Conservation (phyloP, 2,797 vertebrate genomes). For the Pseudochromis fuscus region DNA sequence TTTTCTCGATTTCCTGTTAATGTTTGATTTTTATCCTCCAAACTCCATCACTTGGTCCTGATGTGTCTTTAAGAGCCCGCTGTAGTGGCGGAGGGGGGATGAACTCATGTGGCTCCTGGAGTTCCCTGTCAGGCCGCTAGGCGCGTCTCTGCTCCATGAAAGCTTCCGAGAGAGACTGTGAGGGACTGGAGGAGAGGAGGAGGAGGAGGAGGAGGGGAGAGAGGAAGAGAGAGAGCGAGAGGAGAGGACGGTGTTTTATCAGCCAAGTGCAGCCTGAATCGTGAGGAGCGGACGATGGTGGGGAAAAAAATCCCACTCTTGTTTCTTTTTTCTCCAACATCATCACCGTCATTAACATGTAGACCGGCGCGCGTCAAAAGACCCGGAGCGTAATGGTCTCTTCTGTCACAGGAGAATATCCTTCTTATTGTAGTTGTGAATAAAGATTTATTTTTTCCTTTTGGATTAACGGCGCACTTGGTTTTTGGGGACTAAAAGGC, state of each 20-base stretch:
- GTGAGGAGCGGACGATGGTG: slow-evolving; percentile 81
- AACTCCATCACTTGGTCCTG: background rate
- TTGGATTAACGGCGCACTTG: slow-evolving; percentile 90
- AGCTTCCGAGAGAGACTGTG: slow-evolving; percentile 78
- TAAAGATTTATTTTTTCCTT: slow-evolving; percentile 38
- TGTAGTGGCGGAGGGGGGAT: slow-evolving; percentile 23
- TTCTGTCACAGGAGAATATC: slow-evolving; percentile 81
- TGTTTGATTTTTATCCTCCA: no score
- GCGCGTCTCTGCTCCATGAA: slow-evolving; percentile 94
- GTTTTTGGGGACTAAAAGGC: slow-evolving; percentile 83
- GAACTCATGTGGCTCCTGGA: slow-evolving; percentile 61
- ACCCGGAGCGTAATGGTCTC: slow-evolving; percentile 83
- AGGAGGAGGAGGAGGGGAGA: slow-evolving; percentile 49
- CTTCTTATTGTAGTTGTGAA: slow-evolving; percentile 50
- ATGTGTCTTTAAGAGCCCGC: slow-evolving; percentile 78
- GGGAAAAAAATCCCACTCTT: slow-evolving; percentile 62
- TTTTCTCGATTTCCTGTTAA: no score
- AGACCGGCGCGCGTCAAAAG: slow-evolving; percentile 72
- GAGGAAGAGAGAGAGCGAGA: slow-evolving; percentile 79
- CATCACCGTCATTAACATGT: slow-evolving; percentile 74
- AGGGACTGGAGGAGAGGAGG: slow-evolving; percentile 41
- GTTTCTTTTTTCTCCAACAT: slow-evolving; percentile 66
- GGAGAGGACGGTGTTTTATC: slow-evolving; percentile 85
- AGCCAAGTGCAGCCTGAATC: slow-evolving; percentile 88
- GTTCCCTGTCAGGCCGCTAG: slow-evolving; percentile 87